These are phyloP conservation scores for Lymantria dispar DNA, from an alignment of 2,888 invertebrate species.

Conservation along the genomic window DNA sequence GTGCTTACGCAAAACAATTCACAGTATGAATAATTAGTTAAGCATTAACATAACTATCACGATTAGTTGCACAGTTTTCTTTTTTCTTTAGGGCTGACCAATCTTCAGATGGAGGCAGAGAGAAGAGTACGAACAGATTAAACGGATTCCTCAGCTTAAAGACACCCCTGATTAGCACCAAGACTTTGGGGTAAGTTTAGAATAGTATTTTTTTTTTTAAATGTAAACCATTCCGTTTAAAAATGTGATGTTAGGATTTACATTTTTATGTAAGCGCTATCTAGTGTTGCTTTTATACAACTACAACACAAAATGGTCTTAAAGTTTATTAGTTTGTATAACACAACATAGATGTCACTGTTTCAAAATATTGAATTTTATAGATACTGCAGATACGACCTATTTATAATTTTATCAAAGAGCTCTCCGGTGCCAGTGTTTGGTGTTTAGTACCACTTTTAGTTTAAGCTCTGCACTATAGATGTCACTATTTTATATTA, in stretches of 20 bases:
- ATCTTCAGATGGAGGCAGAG: constrained; percentile 57
- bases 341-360: neutral
- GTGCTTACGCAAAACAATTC: neutral
- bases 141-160: constrained; percentile 87
- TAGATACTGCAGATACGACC: neutral
- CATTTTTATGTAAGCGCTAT: neutral
- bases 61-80: constrained; percentile 11
- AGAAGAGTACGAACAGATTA: constrained; percentile 80
- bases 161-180: constrained; percentile 88
- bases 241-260: neutral
- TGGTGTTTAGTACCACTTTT: no score
- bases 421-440: no score
- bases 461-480: no score
- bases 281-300: neutral
- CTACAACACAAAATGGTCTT: neutral
- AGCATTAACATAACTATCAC: neutral
- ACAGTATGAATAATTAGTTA: neutral
- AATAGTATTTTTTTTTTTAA: neutral
- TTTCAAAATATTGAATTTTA: neutral
- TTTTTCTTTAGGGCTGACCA: constrained; percentile 59
- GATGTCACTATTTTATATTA: no score
- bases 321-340: neutral
- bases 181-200: constrained; percentile 87
- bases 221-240: no score
- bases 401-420: no score